Evolutionary conservation across 2,797 vertebrate genomes (phyloP), one percentile per base, ranked within the genome.

Genomic region (Aselliscus stoliczkanus): DNA sequence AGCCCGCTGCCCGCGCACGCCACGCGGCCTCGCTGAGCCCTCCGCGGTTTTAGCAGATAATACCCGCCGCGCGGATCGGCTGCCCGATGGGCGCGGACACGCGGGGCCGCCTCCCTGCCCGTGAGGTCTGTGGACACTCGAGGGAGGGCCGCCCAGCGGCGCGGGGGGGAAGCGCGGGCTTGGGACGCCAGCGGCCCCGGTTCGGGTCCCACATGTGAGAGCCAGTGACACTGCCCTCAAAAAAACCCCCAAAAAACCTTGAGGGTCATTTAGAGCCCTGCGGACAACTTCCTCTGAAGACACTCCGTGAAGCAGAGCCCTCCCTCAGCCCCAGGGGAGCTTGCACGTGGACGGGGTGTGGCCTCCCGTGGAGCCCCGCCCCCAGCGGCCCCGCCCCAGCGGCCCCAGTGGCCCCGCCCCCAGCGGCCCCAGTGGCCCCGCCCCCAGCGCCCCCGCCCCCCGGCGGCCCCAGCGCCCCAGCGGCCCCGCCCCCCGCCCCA

Each of bases 21-120:
- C n/a, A n/a, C n/a, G n/a, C 34, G 77, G 58, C 79, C 44, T 93
- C 56, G 39, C 73, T 56, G 95, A 87, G 75, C 29, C 58, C 47
- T 64, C 37, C 23, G 23, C 18, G 0, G 60, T 75, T 70, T 37
- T 9, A 52, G 83, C 70, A 80, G 25, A 10, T 6, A 0, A 1
- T 27, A 47, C 5, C 39, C 27, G 83, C 31, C 11, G 64, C 5
- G 1, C 0, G 7, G 52, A 18, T 21, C 7, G 5, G 2, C n/a
- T n/a, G n/a, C n/a, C n/a, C n/a, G n/a, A n/a, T n/a, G n/a, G n/a
- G n/a, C n/a, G n/a, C n/a, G n/a, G n/a, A n/a, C n/a, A n/a, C n/a
- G n/a, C n/a, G n/a, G n/a, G n/a, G n/a, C n/a, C n/a, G n/a, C n/a
- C n/a, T n/a, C n/a, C n/a, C n/a, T n/a, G n/a, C n/a, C n/a, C n/a